Evolutionary conservation across 2,113 vertebrate species (phyloP), one percentile per base, ranked within the genome.

Genomic region (Lagopus muta): DNA sequence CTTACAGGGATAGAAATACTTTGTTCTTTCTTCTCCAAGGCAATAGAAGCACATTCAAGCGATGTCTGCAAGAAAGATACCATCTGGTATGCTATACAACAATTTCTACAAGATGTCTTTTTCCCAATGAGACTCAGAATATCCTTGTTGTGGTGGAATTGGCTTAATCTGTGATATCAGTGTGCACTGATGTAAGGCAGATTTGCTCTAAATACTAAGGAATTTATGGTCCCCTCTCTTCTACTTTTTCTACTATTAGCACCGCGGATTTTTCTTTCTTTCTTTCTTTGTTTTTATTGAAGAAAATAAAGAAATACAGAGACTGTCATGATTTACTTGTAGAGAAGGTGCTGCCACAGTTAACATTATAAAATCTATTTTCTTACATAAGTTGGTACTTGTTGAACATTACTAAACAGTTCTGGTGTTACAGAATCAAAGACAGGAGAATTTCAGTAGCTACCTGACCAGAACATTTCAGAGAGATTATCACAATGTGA

Each of bases 61-160:
- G 82, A 91, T 89, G 74, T 91, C 91, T 96, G 71, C 78, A 94
- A 95, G 73, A 90, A 89, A 95, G 60, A 82, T 87, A 72, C 95
- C 94, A 96, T 96, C 91, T 96, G 94, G 77, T 75, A 94, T 67
- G 81, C 80, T 93, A 88, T 90, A 94, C 15, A 0, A 40, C 48
- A 88, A 94, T 88, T 93, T 92, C 83, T 90, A 84, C 73, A 93
- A 94, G 83, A 95, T n/a, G 69, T 88, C 72, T 91, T 65, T 28
- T 90, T 95, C 91, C 92, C 89, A 95, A 4, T 61, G 60, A 94
- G 87, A 93, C 54, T 92, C 62, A 79, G 84, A 92, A 93, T 92
- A 95, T 92, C 67, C 79, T 90, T 87, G 82, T 61, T 89, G 71
- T 80, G 55, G 62, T 27, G 74, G 81, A 95, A 85, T 69, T 70